phyloP scores from a whole-genome alignment of 2,888 invertebrate genomes.

The Stenchaetothrips biformis region DNA sequence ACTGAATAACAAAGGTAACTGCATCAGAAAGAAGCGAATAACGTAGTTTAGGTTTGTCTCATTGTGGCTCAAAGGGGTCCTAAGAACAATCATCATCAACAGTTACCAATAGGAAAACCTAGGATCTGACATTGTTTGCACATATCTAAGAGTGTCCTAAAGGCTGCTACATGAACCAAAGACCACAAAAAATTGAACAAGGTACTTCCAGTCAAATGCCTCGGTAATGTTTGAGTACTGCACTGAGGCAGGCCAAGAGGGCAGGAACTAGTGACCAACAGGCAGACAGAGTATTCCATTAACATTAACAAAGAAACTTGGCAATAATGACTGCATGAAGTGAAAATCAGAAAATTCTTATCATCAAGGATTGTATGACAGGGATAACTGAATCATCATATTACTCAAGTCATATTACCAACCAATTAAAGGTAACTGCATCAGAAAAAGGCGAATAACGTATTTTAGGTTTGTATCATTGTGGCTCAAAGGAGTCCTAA shows the following conservation, averaged over 20 bases:
- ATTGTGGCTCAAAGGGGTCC: neutral
- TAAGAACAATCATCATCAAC: neutral
- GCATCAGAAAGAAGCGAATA: neutral
- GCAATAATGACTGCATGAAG: too few relatives aligned
- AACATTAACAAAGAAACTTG: too few relatives aligned
- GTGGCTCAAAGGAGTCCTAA: neutral
- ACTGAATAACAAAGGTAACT: neutral
- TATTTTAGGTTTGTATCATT: neutral
- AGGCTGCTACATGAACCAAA: too few relatives aligned
- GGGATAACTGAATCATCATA: neutral
- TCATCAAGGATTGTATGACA: neutral
- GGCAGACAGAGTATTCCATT: neutral
- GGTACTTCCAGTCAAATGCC: too few relatives aligned
- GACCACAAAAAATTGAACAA: too few relatives aligned
- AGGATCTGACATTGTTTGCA: too few relatives aligned
- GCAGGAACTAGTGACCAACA: neutral
- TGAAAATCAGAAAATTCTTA: neutral
- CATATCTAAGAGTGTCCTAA: too few relatives aligned
- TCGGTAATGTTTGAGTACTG: too few relatives aligned
- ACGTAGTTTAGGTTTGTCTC: neutral
- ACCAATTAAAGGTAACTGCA: neutral
- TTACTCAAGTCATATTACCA: neutral
- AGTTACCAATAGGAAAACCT: too few relatives aligned
- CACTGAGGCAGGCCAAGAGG: too few relatives aligned
- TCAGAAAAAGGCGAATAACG: neutral